Evolutionary conservation across 2,888 invertebrate species (phyloP).

Genomic region (Sinotaia quadrata): DNA sequence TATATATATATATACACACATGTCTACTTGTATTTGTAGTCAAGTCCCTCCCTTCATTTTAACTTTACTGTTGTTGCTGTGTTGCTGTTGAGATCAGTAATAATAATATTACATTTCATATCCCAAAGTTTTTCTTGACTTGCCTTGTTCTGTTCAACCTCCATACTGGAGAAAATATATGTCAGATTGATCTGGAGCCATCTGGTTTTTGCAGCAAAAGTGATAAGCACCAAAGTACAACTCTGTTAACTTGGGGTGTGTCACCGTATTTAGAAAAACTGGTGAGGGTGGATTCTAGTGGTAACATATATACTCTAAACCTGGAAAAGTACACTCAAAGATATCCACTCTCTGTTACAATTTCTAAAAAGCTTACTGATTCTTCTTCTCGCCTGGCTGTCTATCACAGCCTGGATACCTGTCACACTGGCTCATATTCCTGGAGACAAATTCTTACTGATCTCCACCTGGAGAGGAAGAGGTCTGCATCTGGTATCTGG

Average conservation of each 20-base stretch:
- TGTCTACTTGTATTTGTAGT: too few species aligned
- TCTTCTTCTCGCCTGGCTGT: not conserved
- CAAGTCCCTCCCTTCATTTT: too few species aligned
- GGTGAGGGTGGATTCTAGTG: conserved; percentile 27
- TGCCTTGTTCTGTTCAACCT: conserved; percentile 32
- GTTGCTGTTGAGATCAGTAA: too few species aligned
- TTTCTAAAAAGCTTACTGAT: not conserved
- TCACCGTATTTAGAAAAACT: conserved; percentile 33
- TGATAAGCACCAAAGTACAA: not conserved
- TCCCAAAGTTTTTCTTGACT: too few species aligned
- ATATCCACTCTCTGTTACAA: not conserved
- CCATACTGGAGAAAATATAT: conserved; percentile 24
- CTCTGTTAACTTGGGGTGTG: conserved; percentile 29
- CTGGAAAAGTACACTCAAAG: conserved; percentile 26
- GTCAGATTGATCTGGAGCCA: conserved; percentile 33
- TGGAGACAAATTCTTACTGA: conserved; percentile 11
- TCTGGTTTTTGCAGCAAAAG: conserved; percentile 7
- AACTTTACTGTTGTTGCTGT: too few species aligned
- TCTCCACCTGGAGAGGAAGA: not conserved
- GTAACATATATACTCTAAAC: conserved; percentile 25
- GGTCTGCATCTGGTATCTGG: not conserved
- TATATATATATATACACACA: too few species aligned
- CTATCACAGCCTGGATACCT: not conserved
- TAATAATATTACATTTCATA: too few species aligned
- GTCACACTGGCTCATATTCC: not conserved